Evolutionary conservation across 2,797 vertebrate species (phyloP).

Genomic region (Micrastur ruficollis): DNA sequence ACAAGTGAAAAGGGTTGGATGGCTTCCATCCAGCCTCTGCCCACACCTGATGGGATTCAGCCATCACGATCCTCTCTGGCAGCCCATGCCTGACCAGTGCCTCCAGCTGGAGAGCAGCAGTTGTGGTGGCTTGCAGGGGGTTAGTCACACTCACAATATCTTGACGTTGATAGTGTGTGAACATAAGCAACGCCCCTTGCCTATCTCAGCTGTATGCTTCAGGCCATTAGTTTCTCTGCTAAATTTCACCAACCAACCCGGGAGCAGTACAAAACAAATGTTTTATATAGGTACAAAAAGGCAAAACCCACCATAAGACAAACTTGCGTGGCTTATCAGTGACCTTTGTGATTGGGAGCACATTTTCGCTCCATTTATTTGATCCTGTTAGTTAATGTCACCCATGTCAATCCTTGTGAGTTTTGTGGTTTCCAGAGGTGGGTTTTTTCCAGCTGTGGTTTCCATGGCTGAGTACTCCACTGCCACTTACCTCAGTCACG

Average conservation of each 20-base stretch:
- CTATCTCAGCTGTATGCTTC: not conserved
- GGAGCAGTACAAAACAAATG: not conserved
- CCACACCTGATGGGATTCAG: not conserved
- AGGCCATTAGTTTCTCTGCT: not conserved
- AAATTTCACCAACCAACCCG: not conserved
- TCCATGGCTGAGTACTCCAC: conserved; percentile 9
- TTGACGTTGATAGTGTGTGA: not conserved
- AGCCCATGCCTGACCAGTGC: not conserved
- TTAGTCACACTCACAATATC: not conserved
- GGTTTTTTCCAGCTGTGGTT: conserved; percentile 28
- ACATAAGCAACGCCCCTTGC: not conserved
- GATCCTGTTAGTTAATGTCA: not conserved
- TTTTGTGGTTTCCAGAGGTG: not conserved
- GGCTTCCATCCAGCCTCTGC: not conserved
- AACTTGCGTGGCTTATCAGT: not conserved
- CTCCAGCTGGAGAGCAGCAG: not conserved
- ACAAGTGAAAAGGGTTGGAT: not conserved
- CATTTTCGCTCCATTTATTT: not conserved
- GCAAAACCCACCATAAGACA: not conserved
- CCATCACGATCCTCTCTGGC: not conserved
- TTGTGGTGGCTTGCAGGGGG: not conserved
- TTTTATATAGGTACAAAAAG: not conserved
- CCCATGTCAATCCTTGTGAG: not conserved
- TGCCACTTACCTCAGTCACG: not conserved
- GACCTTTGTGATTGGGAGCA: not conserved